Evolutionary conservation across 2,888 invertebrate genomes (phyloP).

Genomic region (Agrypnus murinus): DNA sequence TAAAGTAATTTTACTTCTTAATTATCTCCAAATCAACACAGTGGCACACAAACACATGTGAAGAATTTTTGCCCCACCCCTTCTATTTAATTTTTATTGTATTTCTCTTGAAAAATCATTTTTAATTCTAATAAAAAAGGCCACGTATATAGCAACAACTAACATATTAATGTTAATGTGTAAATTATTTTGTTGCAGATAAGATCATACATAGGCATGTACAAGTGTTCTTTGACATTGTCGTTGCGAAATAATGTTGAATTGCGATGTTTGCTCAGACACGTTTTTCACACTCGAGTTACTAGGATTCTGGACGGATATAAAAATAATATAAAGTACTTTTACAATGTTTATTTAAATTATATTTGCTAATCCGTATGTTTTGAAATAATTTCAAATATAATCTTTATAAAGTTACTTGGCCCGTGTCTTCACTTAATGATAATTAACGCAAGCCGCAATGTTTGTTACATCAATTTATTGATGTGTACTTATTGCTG

Average conservation of each 20-base stretch:
- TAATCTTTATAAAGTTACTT: conserved; percentile 29
- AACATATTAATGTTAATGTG: background rate
- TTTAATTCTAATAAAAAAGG: no score
- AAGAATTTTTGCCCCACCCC: no score
- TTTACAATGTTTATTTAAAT: conserved; percentile 20
- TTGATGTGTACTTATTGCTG: no score
- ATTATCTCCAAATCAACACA: no score
- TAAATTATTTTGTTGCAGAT: conserved; percentile 32
- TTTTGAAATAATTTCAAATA: conserved; percentile 34
- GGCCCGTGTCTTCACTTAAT: conserved; percentile 17
- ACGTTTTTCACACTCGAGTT: conserved; percentile 33
- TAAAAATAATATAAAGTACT: background rate
- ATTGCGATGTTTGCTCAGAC: conserved; percentile 29
- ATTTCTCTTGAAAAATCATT: no score
- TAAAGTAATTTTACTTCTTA: no score
- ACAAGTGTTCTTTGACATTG: conserved; percentile 31
- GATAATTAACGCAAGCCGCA: conserved; percentile 15
- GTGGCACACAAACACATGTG: no score
- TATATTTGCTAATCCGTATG: conserved; percentile 28
- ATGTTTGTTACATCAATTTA: conserved; percentile 13
- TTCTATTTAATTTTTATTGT: no score
- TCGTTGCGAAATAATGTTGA: conserved; percentile 25
- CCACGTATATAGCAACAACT: no score
- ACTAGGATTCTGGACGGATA: conserved; percentile 20
- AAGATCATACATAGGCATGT: conserved; percentile 8